Evolutionary conservation across 2,888 invertebrate species (phyloP), one percentile per base, ranked within the genome.

Genomic region (Aphodius granarius): DNA sequence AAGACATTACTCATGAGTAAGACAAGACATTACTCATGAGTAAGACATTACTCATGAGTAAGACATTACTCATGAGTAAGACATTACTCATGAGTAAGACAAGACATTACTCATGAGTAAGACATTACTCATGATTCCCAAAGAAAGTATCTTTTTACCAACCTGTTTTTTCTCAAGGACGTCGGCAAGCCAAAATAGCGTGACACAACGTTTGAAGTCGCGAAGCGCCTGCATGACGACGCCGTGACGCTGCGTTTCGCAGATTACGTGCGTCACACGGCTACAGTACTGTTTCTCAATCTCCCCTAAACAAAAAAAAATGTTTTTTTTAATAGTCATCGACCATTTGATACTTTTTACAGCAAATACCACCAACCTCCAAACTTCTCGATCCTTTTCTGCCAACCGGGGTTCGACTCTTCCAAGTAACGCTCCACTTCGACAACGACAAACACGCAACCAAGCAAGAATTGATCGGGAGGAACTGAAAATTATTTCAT

Each of bases 151-250:
- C n/a, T n/a, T n/a, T n/a, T n/a, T n/a, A n/a, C n/a, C n/a, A n/a
- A n/a, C 93, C 83, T 95, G 95, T 81, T 95, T 95, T 71, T 94
- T 93, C 19, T 92, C 86, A 83, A 99, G 92, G 4, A 96, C 94
- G 86, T 99, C 99, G 77, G 95, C 97, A 43, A 99, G 89, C 97
- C 97, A 97, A 84, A 94, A 93, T 0, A 95, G 92, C 6, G 95
- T 96, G 1, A 97, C 94, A 81, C 95, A 87, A n/a, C 87, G 89
- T 82, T 92, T 92, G 3, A 91, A 91, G 83, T 93, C 93, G 16
- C 92, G 89, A 18, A 93, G 83, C 0, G 92, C 93, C 86, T 97
- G 95, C 91, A 96, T 95, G 13, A 97, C 97, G 72, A 95, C 93
- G 18, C 97, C 95, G 85, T 96, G 96, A 19, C 94, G 92, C 88